These are phyloP conservation scores for Drosophila mojavensis DNA, from an alignment of 1,140 invertebrate genomes.

Conservation along the genomic window DNA sequence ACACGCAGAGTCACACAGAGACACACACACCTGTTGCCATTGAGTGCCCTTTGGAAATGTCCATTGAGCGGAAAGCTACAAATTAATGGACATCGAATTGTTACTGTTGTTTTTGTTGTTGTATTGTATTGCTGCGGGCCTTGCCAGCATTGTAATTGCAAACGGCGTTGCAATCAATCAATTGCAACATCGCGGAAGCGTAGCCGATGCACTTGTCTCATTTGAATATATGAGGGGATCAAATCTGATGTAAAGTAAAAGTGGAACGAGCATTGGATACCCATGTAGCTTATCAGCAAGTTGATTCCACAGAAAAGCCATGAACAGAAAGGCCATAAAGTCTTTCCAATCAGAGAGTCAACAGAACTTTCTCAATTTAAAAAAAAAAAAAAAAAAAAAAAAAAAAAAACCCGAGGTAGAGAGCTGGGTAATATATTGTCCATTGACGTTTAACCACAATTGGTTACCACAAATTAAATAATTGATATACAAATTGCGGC, in stretches of 20 bases:
- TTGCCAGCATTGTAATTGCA: constrained; percentile 50
- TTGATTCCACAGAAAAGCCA: too few relatives aligned
- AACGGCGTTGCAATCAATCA: constrained; percentile 46
- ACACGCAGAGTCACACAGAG: not conserved
- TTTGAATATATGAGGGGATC: constrained; percentile 6
- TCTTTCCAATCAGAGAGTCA: not conserved
- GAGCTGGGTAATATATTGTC: too few relatives aligned
- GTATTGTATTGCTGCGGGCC: constrained; percentile 16
- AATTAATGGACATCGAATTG: constrained; percentile 66
- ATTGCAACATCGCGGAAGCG: constrained; percentile 62
- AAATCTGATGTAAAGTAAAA: constrained; percentile 31
- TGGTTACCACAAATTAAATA: not conserved
- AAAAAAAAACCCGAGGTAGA: too few relatives aligned
- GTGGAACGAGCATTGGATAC: constrained; percentile 2
- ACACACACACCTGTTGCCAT: constrained; percentile 25
- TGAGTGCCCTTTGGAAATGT: constrained; percentile 67
- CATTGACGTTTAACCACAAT: not conserved
- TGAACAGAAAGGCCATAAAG: not conserved
- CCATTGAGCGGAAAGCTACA: constrained; percentile 60
- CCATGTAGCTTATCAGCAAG: too few relatives aligned
- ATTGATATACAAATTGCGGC: constrained; percentile 17
- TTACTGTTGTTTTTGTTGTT: constrained; percentile 32
- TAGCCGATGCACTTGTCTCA: constrained; percentile 32
- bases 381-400: not conserved
- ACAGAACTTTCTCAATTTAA: constrained; percentile 4